A percentile compares a stretch with the other conserved stretches of the same genome.
Conservation (phyloP, 2,888 invertebrate species). For the Eupeodes latifasciatus region DNA sequence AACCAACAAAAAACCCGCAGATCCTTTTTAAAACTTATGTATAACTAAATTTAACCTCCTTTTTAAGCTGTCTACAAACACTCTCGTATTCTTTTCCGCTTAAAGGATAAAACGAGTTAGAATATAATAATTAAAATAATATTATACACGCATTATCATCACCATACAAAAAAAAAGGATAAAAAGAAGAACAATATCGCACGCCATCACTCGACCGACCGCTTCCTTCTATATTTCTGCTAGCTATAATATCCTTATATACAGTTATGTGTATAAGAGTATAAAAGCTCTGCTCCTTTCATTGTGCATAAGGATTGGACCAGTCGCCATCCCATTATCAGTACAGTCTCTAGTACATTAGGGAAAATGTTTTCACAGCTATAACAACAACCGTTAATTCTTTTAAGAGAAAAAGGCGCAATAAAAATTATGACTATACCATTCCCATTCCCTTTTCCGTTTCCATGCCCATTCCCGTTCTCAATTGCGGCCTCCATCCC, state of each 20-base stretch:
- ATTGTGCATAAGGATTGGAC: background rate
- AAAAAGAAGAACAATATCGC: conserved; percentile 6
- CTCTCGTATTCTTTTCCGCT: conserved; percentile 11
- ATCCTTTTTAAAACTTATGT: conserved; percentile 14
- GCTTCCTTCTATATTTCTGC: background rate
- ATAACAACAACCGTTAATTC: conserved; percentile 55
- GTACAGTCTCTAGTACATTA: conserved; percentile 10
- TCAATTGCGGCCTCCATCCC: background rate
- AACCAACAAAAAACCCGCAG: background rate
- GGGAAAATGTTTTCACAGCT: conserved; percentile 58
- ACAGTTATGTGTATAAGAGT: background rate
- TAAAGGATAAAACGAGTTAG: conserved; percentile 10
- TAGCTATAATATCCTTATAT: background rate
- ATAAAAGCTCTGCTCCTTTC: background rate
- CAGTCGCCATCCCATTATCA: too few species aligned
- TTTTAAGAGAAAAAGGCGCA: conserved; percentile 35
- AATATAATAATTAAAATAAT: conserved; percentile 54
- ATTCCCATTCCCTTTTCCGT: conserved; percentile 18
- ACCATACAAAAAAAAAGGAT: conserved; percentile 38
- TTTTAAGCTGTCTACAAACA: conserved; percentile 28
- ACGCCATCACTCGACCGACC: background rate
- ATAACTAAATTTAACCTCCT: conserved; percentile 45
- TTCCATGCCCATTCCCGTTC: conserved; percentile 16
- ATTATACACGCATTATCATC: conserved; percentile 56
- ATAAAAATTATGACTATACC: conserved; percentile 60